Evolutionary conservation across 2,797 vertebrate genomes (phyloP).

Genomic region (Balearica regulorum): DNA sequence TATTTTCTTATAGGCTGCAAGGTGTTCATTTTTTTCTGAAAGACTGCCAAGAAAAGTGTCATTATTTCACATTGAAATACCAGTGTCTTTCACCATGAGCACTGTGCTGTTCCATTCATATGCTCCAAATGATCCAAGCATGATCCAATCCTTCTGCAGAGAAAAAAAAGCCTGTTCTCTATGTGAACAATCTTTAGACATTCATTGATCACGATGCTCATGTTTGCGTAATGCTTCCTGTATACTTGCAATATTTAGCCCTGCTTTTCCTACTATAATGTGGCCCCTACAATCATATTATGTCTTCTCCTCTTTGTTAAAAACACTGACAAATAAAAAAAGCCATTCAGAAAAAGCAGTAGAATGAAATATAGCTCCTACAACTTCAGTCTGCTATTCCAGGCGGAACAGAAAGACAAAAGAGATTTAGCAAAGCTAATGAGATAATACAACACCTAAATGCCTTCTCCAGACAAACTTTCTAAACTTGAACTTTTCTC

Average conservation of each 20-base stretch:
- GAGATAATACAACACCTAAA: background rate
- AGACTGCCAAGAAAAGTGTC: conserved; percentile 78
- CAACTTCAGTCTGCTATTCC: background rate
- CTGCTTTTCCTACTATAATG: background rate
- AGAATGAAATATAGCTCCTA: background rate
- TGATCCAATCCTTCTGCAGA: conserved; percentile 78
- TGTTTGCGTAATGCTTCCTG: background rate
- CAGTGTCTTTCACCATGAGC: conserved; percentile 79
- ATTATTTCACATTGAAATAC: conserved; percentile 73
- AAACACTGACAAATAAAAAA: background rate
- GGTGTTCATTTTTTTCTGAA: conserved; percentile 80
- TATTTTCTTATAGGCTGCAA: conserved; percentile 90
- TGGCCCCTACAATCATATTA: background rate
- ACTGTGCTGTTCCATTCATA: conserved; percentile 98
- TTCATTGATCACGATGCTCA: background rate
- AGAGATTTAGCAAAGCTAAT: background rate
- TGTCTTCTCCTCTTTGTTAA: background rate
- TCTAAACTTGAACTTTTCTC: background rate
- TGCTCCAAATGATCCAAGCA: conserved; percentile 95
- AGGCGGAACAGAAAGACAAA: background rate
- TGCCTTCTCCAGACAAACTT: background rate
- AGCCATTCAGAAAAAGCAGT: background rate
- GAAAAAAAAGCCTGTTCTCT: background rate
- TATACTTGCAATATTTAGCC: background rate
- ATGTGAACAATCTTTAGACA: background rate